Base-by-base conservation (phyloP, 2,888 invertebrate species). In the Rhabditoides inermis region DNA sequence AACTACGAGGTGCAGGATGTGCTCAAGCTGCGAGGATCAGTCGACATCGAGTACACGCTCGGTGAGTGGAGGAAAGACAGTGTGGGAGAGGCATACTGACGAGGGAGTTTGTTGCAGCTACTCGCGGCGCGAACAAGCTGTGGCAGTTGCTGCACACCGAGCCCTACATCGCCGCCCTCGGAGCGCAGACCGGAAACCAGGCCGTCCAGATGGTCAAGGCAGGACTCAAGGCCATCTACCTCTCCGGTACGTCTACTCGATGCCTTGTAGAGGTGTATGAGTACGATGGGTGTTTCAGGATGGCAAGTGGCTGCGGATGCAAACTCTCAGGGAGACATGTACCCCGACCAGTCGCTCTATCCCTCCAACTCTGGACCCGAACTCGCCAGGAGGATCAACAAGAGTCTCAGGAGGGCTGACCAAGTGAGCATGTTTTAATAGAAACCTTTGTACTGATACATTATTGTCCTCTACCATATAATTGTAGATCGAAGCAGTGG, bases 231-330 rank as follows among this genome's bases (percentile, higher is more conserved):
- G 76, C 78, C 12, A 77, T 77, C 53, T 78, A 77, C 56, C 63
- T 78, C n/a, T 78, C 77, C 2, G 75, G 73, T 73, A 35, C 2
- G 28, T 49, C 27, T 30, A 26, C 25, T 40, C n/a, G 10, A 10
- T 40, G 7, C 7, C 18, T 40, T 40, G 10, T 40, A 18, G 15
- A 18, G 10, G n/a, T 15, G 1, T 18, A 20, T 40, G 20, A 40
- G 1, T 40, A 18, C 40, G 1, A 12, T 10, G 10, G 40, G 10
- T 42, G 20, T 45, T 62, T 46, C 50, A 63, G 77, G 77, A 39
- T 77, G 77, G 77, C 77, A 77, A 69, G 77, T 78, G 18, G 77
- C 77, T 28, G 77, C 77, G 2, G 77, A 77, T 53, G 76, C 73
- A 20, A 77, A 77, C 59, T 58, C 67, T n/a, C 69, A 73, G n/a